Percentiles rank a stretch among this genome's conserved stretches.
phyloP scores from a whole-genome alignment of 1,140 invertebrate species.

The Proctacanthus coquilletti region DNA sequence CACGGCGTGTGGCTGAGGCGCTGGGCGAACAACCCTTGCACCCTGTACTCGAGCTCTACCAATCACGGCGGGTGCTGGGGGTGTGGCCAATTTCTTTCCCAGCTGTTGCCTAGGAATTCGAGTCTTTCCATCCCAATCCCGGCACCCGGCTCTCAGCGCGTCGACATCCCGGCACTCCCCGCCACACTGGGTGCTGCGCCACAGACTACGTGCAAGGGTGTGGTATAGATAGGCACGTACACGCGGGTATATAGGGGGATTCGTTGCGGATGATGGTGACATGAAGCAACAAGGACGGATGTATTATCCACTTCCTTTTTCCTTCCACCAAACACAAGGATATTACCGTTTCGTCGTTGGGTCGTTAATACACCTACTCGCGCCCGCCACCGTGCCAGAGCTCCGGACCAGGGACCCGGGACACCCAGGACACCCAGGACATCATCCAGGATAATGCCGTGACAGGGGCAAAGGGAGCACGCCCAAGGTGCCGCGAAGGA shows the following conservation, averaged over 20 bases:
- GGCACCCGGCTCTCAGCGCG: too few relatives aligned
- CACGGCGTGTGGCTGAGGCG: too few relatives aligned
- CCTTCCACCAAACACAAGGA: constrained; percentile 32
- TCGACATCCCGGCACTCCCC: too few relatives aligned
- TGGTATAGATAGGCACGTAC: not conserved
- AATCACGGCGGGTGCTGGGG: not conserved
- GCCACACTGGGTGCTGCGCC: too few relatives aligned
- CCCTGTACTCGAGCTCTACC: not conserved
- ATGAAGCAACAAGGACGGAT: constrained; percentile 33
- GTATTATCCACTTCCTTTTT: constrained; percentile 33
- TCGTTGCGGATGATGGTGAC: constrained; percentile 23
- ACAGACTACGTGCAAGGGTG: too few relatives aligned
- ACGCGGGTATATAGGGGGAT: not conserved
- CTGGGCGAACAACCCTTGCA: not conserved
- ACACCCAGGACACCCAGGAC: too few relatives aligned
- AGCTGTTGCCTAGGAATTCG: not conserved
- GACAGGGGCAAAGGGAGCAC: too few relatives aligned
- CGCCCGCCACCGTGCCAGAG: too few relatives aligned
- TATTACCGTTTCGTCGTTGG: constrained; percentile 30
- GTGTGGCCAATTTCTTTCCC: not conserved
- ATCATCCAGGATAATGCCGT: too few relatives aligned
- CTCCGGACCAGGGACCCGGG: too few relatives aligned
- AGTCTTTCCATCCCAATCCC: too few relatives aligned
- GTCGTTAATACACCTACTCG: constrained; percentile 1
- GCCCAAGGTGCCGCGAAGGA: too few relatives aligned